Evolutionary conservation across 2,113 vertebrate species (phyloP), one percentile per base, ranked within the genome.

Genomic region (Chlamydotis undulata): DNA sequence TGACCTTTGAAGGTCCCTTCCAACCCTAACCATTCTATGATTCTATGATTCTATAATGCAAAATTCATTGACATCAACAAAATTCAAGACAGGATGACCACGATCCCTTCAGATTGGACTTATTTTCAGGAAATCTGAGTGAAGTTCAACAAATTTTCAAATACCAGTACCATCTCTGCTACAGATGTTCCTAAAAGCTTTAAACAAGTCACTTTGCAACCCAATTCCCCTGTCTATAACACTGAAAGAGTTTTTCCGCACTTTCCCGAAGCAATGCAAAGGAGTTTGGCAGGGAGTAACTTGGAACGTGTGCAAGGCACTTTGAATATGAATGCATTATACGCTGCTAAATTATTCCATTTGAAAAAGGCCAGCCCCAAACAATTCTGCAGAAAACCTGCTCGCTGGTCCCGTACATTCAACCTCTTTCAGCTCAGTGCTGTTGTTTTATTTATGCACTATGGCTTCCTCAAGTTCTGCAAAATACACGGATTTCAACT

Each of bases 171-270:
- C 5, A 29, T 24, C 55, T 53, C 43, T 28, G 4, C 26, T 50
- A 26, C 37, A 64, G 50, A 57, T 37, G 31, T 61, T 87, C 50
- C 7, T 29, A 17, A 15, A 35, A 5, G 16, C 71, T 89, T 84
- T 9, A 35, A 83, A 59, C 4, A 29, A 69, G 29, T 19, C 14
- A 37, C 52, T 85, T 47, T 92, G 56, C 47, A 74, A 39, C 26
- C 12, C 37, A 33, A 1, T 55, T 71, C 19, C 60, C 45, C 35
- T 21, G 3, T 77, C 64, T 29, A 1, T 22, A 78, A 12, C 23
- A 21, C 0, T 4, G 9, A 24, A 77, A 90, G 25, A 37, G 10
- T n/a, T 55, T n/a, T 77, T 61, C 1, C 0, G 0, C 12, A 1
- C 15, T 14, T 81, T 52, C 50, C 49, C 1, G 7, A 77, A 90